Conservation (phyloP, 2,113 vertebrate species). For the Podarcis muralis region DNA sequence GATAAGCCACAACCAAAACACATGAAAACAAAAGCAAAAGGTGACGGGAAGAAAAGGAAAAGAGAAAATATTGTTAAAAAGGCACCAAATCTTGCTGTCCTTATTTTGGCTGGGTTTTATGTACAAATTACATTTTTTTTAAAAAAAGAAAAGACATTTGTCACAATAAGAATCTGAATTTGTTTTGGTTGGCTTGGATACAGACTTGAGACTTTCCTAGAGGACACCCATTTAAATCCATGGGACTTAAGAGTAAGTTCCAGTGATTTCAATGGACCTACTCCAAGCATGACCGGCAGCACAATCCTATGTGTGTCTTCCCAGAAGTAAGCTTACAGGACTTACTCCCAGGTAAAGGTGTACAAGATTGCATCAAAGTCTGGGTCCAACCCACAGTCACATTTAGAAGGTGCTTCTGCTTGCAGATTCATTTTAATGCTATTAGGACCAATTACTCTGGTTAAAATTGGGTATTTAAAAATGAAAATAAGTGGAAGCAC, state of each 20-base stretch:
- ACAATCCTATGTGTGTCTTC: no score
- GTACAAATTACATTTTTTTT: constrained; percentile 48
- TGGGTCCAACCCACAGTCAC: neutral
- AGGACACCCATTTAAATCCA: neutral
- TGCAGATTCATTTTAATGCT: constrained; percentile 20
- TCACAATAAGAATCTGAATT: constrained; percentile 42
- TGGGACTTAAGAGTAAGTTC: neutral
- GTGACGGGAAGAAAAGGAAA: constrained; percentile 88
- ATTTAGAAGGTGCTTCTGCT: constrained; percentile 30
- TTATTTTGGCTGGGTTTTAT: constrained; percentile 56
- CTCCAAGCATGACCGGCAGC: neutral
- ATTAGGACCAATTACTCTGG: neutral
- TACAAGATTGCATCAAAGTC: neutral
- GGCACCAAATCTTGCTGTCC: constrained; percentile 66
- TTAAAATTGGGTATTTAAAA: constrained; percentile 12
- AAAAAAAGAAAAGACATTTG: neutral
- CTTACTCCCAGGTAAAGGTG: no score
- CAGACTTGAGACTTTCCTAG: neutral
- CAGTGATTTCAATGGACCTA: neutral
- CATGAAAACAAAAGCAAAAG: constrained; percentile 83
- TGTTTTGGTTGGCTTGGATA: neutral
- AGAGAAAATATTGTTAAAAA: constrained; percentile 90
- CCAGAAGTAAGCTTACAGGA: no score
- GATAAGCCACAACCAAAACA: constrained; percentile 83
- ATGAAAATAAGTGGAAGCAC: neutral